Evolutionary conservation across 2,797 vertebrate genomes (phyloP).

Genomic region (Paedocypris micromegethes): DNA sequence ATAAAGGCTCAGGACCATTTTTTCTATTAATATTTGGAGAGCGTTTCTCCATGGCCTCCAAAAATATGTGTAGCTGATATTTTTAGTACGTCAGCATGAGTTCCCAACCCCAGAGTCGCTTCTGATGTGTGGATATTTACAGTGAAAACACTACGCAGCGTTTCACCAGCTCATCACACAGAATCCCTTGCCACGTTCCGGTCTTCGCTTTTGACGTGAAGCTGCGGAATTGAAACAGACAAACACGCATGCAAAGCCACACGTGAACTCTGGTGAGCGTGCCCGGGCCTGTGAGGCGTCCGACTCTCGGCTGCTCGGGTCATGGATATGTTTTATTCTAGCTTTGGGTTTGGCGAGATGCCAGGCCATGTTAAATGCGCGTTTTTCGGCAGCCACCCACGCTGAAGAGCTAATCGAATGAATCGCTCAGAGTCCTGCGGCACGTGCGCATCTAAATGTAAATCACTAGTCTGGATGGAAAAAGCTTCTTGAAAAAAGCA

Average conservation of each 20-base stretch:
- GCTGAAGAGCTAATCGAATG: conserved; percentile 7
- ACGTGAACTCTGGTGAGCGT: not conserved
- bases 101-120: conserved; percentile 24
- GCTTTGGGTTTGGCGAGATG: conserved; percentile 4
- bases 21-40: not conserved
- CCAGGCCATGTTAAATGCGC: conserved; percentile 5
- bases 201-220: conserved; percentile 16
- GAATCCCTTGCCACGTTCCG: conserved; percentile 6
- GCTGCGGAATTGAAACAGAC: conserved; percentile 30
- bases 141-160: conserved; percentile 30
- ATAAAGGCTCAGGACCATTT: not conserved
- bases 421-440: conserved; percentile 2
- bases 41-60: not conserved
- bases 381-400: conserved; percentile 15
- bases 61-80: conserved; percentile 28
- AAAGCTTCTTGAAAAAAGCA: not conserved
- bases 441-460: conserved; percentile 12
- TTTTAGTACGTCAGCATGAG: conserved; percentile 23
- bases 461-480: conserved; percentile 1
- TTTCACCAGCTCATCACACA: conserved; percentile 41
- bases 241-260: conserved; percentile 14
- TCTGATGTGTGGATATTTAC: conserved; percentile 45
- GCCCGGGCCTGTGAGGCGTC: too few relatives aligned
- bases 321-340: conserved; percentile 6
- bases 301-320: not conserved